Evolutionary conservation across 2,797 vertebrate species (phyloP).

Genomic region (Periophthalmus magnuspinnatus): DNA sequence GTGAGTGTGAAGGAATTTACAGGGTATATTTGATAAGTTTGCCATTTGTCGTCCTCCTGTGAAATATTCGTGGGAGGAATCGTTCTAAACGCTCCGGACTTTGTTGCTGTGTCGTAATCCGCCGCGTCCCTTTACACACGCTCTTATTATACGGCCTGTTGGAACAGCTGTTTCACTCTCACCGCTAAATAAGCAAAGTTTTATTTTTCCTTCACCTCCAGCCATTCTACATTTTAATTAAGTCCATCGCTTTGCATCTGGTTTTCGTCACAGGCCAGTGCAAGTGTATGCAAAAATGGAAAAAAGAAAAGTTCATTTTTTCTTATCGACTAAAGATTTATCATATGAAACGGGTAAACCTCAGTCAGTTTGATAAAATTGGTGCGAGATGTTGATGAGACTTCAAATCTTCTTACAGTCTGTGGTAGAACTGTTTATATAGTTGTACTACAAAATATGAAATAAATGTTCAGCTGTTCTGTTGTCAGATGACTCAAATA

Average conservation of each 20-base stretch:
- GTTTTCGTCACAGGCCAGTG: constrained; percentile 39
- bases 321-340: background rate
- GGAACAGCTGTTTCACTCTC: constrained; percentile 53
- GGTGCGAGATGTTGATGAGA: no score
- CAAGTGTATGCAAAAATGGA: background rate
- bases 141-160: constrained; percentile 33
- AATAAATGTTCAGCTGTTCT: no score
- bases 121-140: constrained; percentile 1
- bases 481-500: no score
- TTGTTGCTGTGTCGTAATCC: constrained; percentile 40
- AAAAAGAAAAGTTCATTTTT: background rate
- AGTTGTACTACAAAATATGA: no score
- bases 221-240: constrained; percentile 51
- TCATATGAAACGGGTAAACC: background rate
- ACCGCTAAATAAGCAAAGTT: constrained; percentile 21
- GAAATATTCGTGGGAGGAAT: constrained; percentile 19
- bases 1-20: background rate
- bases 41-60: constrained; percentile 10
- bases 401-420: no score
- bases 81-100: constrained; percentile 2
- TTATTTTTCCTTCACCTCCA: constrained; percentile 47
- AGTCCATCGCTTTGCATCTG: constrained; percentile 44
- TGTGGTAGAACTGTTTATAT: no score
- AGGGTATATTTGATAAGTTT: background rate
- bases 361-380: background rate